phyloP scores from a whole-genome alignment of 2,888 invertebrate species.

The Eupithecia centaureata region DNA sequence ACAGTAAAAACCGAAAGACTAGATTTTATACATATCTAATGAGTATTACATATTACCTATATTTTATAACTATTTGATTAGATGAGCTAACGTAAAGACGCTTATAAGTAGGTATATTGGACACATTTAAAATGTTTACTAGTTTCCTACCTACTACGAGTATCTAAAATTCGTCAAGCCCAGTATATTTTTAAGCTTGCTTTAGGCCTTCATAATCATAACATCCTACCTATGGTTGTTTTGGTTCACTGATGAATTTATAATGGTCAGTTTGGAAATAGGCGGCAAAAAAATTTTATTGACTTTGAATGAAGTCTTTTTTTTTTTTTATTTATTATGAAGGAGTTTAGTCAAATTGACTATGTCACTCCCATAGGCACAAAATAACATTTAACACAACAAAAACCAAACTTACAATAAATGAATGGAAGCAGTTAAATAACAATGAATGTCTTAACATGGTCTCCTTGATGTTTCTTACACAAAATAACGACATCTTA shows the following conservation, averaged over 20 bases:
- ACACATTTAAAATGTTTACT: constrained; percentile 22
- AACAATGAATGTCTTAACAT: not conserved
- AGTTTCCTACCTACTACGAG: constrained; percentile 19
- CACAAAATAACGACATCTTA: not conserved
- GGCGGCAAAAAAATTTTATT: too few relatives aligned
- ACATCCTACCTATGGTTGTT: not conserved
- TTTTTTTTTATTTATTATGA: too few relatives aligned
- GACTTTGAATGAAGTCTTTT: too few relatives aligned
- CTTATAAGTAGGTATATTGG: constrained; percentile 27
- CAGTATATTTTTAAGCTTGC: constrained; percentile 11
- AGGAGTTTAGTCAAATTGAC: too few relatives aligned
- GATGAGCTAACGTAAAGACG: constrained; percentile 21
- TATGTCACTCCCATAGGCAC: too few relatives aligned
- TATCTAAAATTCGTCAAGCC: constrained; percentile 24
- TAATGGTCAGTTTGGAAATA: not conserved
- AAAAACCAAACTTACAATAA: too few relatives aligned
- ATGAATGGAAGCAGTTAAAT: not conserved
- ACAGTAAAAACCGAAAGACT: constrained; percentile 15
- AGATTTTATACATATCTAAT: constrained; percentile 8
- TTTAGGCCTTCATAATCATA: constrained; percentile 3
- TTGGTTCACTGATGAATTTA: not conserved
- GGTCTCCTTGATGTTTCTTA: constrained; percentile 1
- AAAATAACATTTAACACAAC: too few relatives aligned
- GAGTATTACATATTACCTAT: too few relatives aligned
- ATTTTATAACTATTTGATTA: not conserved